Evolutionary conservation across 2,113 vertebrate species (phyloP).

Genomic region (Tachuris rubrigastra): DNA sequence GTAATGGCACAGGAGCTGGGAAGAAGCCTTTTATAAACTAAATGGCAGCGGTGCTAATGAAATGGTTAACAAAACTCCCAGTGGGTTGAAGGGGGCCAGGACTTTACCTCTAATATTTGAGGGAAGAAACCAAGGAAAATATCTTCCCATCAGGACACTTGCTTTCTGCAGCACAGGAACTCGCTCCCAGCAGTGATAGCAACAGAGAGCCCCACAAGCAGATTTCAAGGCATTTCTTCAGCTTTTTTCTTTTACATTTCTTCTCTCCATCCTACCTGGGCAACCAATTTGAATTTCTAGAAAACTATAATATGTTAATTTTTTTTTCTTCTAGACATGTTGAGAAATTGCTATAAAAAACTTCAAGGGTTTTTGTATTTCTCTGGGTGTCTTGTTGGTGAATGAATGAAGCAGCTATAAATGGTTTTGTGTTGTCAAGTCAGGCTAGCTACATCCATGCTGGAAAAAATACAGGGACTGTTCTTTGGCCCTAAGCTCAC

Average conservation of each 20-base stretch:
- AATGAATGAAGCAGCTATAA: not conserved
- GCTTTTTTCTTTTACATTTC: not conserved
- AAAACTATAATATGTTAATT: not conserved
- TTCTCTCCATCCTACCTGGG: not conserved
- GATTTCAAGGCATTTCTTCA: not conserved
- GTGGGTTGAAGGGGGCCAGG: not conserved
- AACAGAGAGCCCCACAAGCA: not conserved
- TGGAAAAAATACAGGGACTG: not conserved
- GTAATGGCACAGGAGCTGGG: not conserved
- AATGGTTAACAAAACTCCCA: not conserved
- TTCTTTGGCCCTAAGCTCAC: not conserved
- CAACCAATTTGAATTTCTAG: not conserved
- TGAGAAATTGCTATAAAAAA: not conserved
- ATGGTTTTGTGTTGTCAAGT: not conserved
- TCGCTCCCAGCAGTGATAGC: not conserved
- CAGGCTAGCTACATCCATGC: not conserved
- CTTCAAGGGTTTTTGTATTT: not conserved
- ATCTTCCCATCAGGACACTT: not conserved
- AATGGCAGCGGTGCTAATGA: not conserved
- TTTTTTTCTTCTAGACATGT: not conserved
- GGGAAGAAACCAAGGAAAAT: not conserved
- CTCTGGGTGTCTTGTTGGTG: not conserved
- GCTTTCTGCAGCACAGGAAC: not conserved
- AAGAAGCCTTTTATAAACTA: constrained; percentile 27
- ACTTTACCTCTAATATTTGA: not conserved